phyloP scores from a whole-genome alignment of 2,113 vertebrate species.

The Leucoraja erinaceus region DNA sequence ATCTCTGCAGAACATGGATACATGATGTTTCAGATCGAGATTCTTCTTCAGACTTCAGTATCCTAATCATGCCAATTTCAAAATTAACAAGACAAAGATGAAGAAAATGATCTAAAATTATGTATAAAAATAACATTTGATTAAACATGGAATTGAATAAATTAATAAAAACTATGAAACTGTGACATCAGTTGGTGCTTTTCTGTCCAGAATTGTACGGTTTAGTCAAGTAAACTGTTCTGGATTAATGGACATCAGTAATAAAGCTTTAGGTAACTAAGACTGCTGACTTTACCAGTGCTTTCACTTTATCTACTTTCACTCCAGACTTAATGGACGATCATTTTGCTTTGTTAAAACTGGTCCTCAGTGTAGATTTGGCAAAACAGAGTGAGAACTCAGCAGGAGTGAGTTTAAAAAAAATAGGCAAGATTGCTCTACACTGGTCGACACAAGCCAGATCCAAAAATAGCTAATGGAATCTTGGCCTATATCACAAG shows the following conservation, averaged over 20 bases:
- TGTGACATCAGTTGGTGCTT: not conserved
- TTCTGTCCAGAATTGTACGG: not conserved
- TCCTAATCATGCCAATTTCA: not conserved
- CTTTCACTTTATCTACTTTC: not conserved
- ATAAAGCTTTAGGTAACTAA: not conserved
- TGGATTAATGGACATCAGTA: not conserved
- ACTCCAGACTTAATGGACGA: not conserved
- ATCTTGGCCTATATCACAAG: not conserved
- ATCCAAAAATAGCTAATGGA: not conserved
- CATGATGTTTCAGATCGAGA: too few species aligned
- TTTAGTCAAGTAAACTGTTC: not conserved
- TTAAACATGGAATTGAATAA: not conserved
- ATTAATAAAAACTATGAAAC: not conserved
- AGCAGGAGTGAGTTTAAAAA: not conserved
- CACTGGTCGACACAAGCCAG: not conserved
- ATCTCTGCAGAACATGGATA: too few species aligned
- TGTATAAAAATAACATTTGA: not conserved
- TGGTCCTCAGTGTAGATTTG: not conserved
- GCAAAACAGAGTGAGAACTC: not conserved
- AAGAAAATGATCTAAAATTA: not conserved
- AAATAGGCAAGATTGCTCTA: not conserved
- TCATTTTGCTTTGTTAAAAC: not conserved
- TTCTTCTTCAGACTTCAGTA: too few species aligned
- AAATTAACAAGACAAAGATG: not conserved
- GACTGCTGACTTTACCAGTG: not conserved